phyloP scores from a whole-genome alignment of 1,140 invertebrate genomes.

The Solen grandis region DNA sequence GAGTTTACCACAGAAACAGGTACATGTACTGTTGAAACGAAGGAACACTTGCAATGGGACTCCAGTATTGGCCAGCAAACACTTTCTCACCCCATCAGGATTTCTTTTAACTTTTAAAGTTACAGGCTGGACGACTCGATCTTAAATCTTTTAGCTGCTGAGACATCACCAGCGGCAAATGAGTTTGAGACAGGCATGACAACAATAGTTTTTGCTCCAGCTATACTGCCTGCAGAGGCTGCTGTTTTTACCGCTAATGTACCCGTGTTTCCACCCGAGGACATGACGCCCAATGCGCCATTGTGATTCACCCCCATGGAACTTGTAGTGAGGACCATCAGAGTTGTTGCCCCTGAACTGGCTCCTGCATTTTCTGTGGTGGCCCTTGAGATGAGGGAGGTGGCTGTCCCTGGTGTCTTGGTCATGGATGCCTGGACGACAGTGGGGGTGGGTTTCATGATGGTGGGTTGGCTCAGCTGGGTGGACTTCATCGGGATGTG shows the following conservation, averaged over 20 bases:
- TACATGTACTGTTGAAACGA: too few relatives aligned
- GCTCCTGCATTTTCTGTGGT: slow-evolving; percentile 57
- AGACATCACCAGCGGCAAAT: slow-evolving; percentile 64
- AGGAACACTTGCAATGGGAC: too few relatives aligned
- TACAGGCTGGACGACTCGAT: too few relatives aligned
- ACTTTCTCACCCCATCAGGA: too few relatives aligned
- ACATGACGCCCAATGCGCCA: slow-evolving; percentile 48
- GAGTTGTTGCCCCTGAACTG: slow-evolving; percentile 60
- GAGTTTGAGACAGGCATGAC: slow-evolving; percentile 76
- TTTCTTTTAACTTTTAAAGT: too few relatives aligned
- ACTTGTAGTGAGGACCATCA: slow-evolving; percentile 69
- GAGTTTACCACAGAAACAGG: too few relatives aligned
- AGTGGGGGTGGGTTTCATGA: slow-evolving; percentile 44
- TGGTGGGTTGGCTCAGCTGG: slow-evolving; percentile 64
- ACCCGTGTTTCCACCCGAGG: slow-evolving; percentile 64
- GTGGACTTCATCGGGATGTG: slow-evolving; percentile 74
- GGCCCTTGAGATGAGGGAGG: slow-evolving; percentile 45
- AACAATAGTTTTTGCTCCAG: slow-evolving; percentile 75
- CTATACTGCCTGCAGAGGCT: slow-evolving; percentile 52
- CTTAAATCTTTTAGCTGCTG: slow-evolving; percentile 72
- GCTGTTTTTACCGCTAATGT: slow-evolving; percentile 72
- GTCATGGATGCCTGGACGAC: slow-evolving; percentile 48
- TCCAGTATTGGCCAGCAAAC: too few relatives aligned
- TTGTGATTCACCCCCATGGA: slow-evolving; percentile 53
- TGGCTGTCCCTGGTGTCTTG: slow-evolving; percentile 50